These are phyloP conservation scores for Melinopterus prodromus DNA, from an alignment of 2,888 invertebrate species.

Conservation along the genomic window DNA sequence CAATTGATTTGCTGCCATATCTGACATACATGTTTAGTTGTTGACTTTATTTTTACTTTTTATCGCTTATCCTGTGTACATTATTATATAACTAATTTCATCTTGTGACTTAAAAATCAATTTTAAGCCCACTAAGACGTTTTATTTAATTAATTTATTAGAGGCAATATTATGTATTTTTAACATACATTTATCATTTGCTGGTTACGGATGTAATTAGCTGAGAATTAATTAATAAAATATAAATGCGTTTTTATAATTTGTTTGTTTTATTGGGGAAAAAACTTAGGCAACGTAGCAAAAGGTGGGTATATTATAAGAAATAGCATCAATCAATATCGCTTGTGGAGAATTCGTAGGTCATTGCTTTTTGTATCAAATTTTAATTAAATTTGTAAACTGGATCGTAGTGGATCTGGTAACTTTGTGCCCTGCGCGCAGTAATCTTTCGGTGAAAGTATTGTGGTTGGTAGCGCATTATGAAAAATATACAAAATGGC, in stretches of 20 bases:
- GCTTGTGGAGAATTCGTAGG: slow-evolving; percentile 4
- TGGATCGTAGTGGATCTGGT: neutral
- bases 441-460: neutral
- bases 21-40: neutral
- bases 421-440: neutral
- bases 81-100: neutral
- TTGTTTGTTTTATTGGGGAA: neutral
- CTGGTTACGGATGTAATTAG: slow-evolving; percentile 14
- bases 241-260: neutral
- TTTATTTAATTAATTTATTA: slow-evolving; percentile 8
- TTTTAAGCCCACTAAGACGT: slow-evolving; percentile 5
- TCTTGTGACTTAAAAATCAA: slow-evolving; percentile 8
- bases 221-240: neutral
- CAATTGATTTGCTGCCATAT: neutral
- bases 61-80: slow-evolving; percentile 4
- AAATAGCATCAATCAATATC: neutral
- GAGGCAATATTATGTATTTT: slow-evolving; percentile 17
- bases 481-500: slow-evolving; percentile 54
- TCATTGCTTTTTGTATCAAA: neutral
- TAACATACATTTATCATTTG: slow-evolving; percentile 14
- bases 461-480: slow-evolving; percentile 33
- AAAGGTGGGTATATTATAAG: neutral
- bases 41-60: neutral
- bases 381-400: slow-evolving; percentile 4
- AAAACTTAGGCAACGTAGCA: neutral